phyloP scores from a whole-genome alignment of 2,888 invertebrate genomes.

The Coremacera marginata region DNA sequence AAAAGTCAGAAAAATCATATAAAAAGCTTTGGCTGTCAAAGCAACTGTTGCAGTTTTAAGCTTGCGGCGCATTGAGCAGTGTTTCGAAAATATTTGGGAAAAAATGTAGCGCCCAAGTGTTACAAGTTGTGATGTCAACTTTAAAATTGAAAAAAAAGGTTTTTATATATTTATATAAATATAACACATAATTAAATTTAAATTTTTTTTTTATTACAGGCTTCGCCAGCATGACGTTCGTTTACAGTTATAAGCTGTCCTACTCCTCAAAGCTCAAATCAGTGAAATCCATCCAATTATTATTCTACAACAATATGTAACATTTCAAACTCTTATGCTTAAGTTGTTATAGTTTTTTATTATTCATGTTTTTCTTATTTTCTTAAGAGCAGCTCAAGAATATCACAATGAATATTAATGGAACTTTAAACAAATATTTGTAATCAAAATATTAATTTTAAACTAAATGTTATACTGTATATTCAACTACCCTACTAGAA shows the following conservation, averaged over 20 bases:
- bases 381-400: neutral
- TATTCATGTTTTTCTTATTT: neutral
- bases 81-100: neutral
- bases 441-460: too few relatives aligned
- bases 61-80: neutral
- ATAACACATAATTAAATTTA: too few relatives aligned
- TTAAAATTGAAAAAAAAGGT: too few relatives aligned
- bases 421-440: neutral
- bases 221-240: neutral
- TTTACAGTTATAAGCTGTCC: neutral
- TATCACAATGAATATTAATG: too few relatives aligned
- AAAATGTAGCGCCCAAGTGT: neutral
- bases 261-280: conserved; percentile 16
- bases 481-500: conserved; percentile 58
- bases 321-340: neutral
- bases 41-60: neutral
- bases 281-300: conserved; percentile 37
- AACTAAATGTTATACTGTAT: conserved; percentile 35
- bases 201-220: too few relatives aligned
- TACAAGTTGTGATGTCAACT: neutral
- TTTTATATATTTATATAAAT: too few relatives aligned
- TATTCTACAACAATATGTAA: neutral
- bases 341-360: neutral
- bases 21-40: conserved; percentile 26
- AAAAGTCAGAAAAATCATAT: conserved; percentile 5